Evolutionary conservation across 2,888 invertebrate genomes (phyloP), one percentile per base, ranked within the genome.

Genomic region (Leucoptera coffeella): DNA sequence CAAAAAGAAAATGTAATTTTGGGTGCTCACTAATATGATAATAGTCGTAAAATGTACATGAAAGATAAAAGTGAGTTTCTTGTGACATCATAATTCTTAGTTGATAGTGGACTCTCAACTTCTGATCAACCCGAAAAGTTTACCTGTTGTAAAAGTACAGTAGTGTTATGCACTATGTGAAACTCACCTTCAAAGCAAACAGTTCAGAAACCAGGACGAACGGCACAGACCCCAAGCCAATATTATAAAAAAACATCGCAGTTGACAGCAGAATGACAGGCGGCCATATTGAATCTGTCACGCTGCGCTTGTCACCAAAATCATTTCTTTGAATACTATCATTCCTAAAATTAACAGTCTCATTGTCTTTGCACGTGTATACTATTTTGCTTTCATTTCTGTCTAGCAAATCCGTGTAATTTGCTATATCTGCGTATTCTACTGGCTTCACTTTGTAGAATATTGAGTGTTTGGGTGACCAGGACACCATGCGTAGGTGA

Each of bases 221-320:
- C 50, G 69, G 69, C 47, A 69, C 60, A 7, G 69, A 65, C 32
- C 69, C 69, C 37, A 69, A 44, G 23, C 69, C 69, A 25, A 67
- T 53, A 30, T 69, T 69, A 37, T 62, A 69, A 30, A 69, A 40
- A 38, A 69, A 69, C 21, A 67, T 35, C 25, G 58, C 53, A 26
- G 50, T 28, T 2, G 69, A 69, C 26, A 69, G 31, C 35, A 69
- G 32, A 14, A 52, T 40, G n/a, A 61, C 50, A 1, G 67, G 62
- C 4, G 56, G 44, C 53, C 60, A 60, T 26, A 65, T 42, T 8
- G 44, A 38, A 14, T 41, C 32, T 21, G 47, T n/a, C n/a, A n/a
- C n/a, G n/a, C 44, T 2, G 37, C 42, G 25, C 30, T 31, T 23
- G 34, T 17, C 12, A 27, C 12, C 26, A 11, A 26, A 20, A 9